Conservation (phyloP, 2,797 vertebrate genomes). For the Dallia pectoralis region DNA sequence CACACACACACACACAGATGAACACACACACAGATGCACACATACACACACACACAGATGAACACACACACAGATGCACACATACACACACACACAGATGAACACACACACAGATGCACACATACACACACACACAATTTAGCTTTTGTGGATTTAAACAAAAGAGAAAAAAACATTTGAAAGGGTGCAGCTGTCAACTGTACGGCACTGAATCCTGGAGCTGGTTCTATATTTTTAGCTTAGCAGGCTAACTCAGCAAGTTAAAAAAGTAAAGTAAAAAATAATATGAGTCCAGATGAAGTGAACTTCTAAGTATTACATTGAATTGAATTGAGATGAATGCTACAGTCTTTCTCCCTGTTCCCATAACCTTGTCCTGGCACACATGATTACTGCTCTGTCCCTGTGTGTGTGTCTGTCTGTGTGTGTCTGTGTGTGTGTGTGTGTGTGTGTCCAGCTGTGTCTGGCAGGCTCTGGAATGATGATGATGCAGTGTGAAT, state of each 20-base stretch:
- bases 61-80: no score
- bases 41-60: not conserved
- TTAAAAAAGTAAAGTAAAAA: not conserved
- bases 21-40: not conserved
- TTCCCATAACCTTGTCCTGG: no score
- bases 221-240: not conserved
- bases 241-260: not conserved
- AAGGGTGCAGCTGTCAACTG: not conserved
- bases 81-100: not conserved
- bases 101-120: no score
- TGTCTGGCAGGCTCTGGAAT: not conserved
- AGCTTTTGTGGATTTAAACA: not conserved
- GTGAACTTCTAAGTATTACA: no score
- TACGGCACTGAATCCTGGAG: not conserved
- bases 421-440: not conserved
- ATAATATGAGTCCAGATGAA: not conserved
- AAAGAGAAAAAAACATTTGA: not conserved
- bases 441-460: not conserved
- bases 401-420: not conserved
- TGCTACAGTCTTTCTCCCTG: no score
- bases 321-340: no score
- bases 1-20: no score
- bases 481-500: not conserved
- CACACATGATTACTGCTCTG: not conserved
- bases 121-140: no score